These are phyloP conservation scores for Dryocosmus kuriphilus DNA, from an alignment of 2,888 invertebrate genomes.

Conservation along the genomic window DNA sequence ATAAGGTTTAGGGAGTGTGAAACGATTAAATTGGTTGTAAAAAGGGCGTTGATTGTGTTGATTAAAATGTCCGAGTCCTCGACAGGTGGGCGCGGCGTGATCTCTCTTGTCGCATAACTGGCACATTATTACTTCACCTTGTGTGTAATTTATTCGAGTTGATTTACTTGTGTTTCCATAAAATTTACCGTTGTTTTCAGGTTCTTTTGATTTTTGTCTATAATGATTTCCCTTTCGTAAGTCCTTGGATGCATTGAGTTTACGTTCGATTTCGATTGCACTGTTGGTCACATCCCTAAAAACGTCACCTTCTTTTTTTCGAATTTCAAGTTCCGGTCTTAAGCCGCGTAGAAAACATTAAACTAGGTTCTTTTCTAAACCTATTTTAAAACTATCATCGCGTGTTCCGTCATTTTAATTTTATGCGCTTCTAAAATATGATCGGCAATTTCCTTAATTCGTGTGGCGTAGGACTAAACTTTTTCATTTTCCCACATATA, in stretches of 20 bases:
- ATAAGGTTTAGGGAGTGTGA: too few species aligned
- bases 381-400: background rate
- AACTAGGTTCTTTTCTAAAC: background rate
- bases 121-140: background rate
- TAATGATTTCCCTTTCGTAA: background rate
- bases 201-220: background rate
- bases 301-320: background rate
- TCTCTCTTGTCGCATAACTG: too few species aligned
- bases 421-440: background rate
- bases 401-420: background rate
- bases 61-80: too few species aligned
- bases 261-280: too few species aligned
- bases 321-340: background rate
- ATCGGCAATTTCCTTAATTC: background rate
- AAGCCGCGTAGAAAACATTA: background rate
- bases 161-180: background rate
- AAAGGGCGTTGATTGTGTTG: too few species aligned
- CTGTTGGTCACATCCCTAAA: background rate
- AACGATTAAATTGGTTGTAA: too few species aligned
- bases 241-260: background rate
- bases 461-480: background rate
- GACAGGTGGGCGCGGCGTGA: too few species aligned
- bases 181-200: background rate
- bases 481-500: background rate
- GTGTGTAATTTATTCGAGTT: background rate